Base-by-base conservation (phyloP, 1,140 invertebrate species). In the Psix sp. region DNA sequence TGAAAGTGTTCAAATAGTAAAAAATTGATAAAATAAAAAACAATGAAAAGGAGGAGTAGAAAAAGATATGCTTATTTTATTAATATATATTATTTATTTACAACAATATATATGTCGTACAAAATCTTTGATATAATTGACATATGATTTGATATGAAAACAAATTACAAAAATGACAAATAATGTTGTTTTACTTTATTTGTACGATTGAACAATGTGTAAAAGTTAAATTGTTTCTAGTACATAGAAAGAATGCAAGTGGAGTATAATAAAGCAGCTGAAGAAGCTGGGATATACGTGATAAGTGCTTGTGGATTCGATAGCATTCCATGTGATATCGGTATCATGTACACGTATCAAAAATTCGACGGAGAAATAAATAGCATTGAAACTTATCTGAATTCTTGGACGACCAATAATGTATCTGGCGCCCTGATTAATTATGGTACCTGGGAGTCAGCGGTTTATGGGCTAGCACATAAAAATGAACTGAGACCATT, bases 241-340 rank as follows among this genome's bases (percentile, higher is more conserved):
- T 98, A 91, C 79, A 92, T 98, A 83, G 95, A 98, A 86, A 87
- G 77, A 16, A 95, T 97, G 88, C 94, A 96, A 82, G 80, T 96
- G 31, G 87, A 93, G 71, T 96, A 97, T 84, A 88, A 94, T 77
- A 88, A 92, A 46, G 82, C 88, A 43, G 97, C 97, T 0, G 85
- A 91, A 80, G 90, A 95, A 49, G 92, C 92, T 11, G 92, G 89
- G 14, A 88, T 96, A 0, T 97, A 95, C 79, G 88, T 98, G 6
- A 86, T 99, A 9, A 95, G 94, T 72, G 92, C 95, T 7, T 98
- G 96, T 88, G 97, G 96, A 1, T 95, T 96, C 80, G 96, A 97
- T 77, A 91, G 91, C 62, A 93, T 99, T 74, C 96, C 96, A 3
- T 89, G 90, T 35, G 97, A 99, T 80, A 87, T 96, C 81, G 97